These are phyloP conservation scores for Ecdyonurus torrentis DNA, from an alignment of 2,888 invertebrate genomes.

Conservation along the genomic window DNA sequence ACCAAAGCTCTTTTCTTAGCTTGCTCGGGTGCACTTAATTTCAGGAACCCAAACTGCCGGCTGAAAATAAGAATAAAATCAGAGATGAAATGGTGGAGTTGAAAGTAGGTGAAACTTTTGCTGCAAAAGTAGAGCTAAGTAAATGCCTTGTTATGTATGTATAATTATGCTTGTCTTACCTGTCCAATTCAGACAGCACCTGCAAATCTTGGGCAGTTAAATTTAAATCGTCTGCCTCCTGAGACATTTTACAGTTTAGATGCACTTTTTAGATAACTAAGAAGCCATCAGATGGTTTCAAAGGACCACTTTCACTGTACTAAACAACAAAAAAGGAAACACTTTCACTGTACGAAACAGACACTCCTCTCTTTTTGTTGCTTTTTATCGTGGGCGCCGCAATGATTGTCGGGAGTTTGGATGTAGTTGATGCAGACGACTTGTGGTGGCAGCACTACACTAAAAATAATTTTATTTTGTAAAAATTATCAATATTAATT, in stretches of 20 bases:
- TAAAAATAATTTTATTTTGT: not conserved
- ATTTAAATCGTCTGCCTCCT: slow-evolving; percentile 48
- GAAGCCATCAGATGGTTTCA: not conserved
- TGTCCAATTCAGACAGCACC: slow-evolving; percentile 73
- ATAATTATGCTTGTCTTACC: slow-evolving; percentile 40
- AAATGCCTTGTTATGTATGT: too few species aligned
- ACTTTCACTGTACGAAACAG: slow-evolving; percentile 1
- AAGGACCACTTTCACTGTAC: not conserved
- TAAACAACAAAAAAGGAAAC: not conserved
- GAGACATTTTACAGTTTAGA: slow-evolving; percentile 25
- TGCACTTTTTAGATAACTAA: not conserved
- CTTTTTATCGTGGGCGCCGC: slow-evolving; percentile 3
- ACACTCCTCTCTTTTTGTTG: slow-evolving; percentile 4
- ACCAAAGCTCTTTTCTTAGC: slow-evolving; percentile 62
- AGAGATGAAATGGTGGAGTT: not conserved
- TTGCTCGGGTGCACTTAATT: slow-evolving; percentile 65
- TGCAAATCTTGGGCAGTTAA: slow-evolving; percentile 70
- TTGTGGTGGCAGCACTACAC: not conserved
- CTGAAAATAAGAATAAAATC: too few species aligned
- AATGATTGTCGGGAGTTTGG: not conserved
- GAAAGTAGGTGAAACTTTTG: slow-evolving; percentile 4
- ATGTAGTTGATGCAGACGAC: not conserved
- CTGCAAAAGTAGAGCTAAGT: not conserved
- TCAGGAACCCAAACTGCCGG: slow-evolving; percentile 80
- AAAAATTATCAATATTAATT: too few species aligned